Base-by-base conservation (phyloP, 2,888 invertebrate genomes). In the Caenorhabditis sinica region DNA sequence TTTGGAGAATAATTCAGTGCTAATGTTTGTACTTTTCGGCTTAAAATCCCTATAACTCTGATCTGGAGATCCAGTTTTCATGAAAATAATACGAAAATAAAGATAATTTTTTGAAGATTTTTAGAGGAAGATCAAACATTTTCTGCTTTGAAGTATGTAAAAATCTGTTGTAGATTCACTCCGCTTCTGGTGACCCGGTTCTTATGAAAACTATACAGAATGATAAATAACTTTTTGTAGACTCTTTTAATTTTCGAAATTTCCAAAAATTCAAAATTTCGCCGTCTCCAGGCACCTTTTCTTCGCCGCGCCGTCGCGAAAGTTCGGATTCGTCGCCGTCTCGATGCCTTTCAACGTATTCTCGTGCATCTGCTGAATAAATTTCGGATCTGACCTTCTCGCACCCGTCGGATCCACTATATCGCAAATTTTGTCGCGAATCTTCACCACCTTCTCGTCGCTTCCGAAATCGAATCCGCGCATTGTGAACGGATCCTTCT, bases 301-400 rank as follows among this genome's bases (percentile, higher is more conserved):
- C 36, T 61, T 40, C 40, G 11, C 15, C 28, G n/a, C n/a, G n/a
- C n/a, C n/a, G n/a, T n/a, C n/a, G n/a, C 45, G 68, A 40, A 79
- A 79, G n/a, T 68, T 25, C 33, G 77, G 81, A 51, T 81, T 73
- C 28, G 72, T 25, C 20, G 81, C 81, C 53, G 25, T 20, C 43
- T 85, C 85, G 61, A 76, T 76, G 51, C 81, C 75, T 60, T 85
- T 82, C 49, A 68, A 25, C 25, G 85, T 79, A 30, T 80, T 84
- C 20, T 80, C 80, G 25, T 74, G 75, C 80, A 84, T 84, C 56
- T 72, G 72, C 6, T 71, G 79, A 25, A 80, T 25, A 60, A 80
- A 84, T 23, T 58, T 49, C 33, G 84, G 75, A 84, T 84, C 73
- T 49, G 43, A 30, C 60, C 73, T 73, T 65, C 68, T 40, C n/a